Conservation (phyloP, 2,797 vertebrate species). For the Tolypeutes matacus region DNA sequence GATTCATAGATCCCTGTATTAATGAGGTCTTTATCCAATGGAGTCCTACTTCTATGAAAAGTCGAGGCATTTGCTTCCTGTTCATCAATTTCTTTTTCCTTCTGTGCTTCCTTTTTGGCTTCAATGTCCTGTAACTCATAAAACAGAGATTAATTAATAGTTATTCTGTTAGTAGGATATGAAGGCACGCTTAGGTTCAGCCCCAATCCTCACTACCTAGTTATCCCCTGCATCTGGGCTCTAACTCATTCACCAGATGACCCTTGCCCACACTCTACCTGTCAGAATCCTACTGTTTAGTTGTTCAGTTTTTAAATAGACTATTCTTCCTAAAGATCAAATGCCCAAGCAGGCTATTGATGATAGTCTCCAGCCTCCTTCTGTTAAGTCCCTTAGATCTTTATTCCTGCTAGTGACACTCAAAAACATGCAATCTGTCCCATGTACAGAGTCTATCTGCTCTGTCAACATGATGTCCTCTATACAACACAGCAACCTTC, state of each 20-base stretch:
- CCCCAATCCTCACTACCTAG: neutral
- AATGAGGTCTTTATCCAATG: conserved; percentile 98
- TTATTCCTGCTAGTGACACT: neutral
- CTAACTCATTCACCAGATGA: neutral
- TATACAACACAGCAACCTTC: neutral
- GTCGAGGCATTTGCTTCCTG: conserved; percentile 97
- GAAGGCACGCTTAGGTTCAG: neutral
- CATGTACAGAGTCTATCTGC: neutral
- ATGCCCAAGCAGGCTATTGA: neutral
- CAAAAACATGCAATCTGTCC: neutral
- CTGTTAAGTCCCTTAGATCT: neutral
- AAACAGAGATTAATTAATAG: neutral
- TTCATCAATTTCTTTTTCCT: conserved; percentile 99
- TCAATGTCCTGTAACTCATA: conserved; percentile 94
- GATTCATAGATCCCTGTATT: conserved; percentile 99
- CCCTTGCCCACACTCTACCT: no score
- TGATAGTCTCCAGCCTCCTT: neutral
- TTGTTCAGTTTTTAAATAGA: neutral
- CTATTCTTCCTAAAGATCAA: neutral
- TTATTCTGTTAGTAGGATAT: neutral
- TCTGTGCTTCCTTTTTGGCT: conserved; percentile 99
- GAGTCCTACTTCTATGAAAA: conserved; percentile 95
- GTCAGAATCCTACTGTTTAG: neutral
- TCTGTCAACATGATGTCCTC: neutral
- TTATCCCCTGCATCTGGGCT: neutral